phyloP scores from a whole-genome alignment of 2,113 vertebrate genomes.

The Tychaedon coryphoeus region DNA sequence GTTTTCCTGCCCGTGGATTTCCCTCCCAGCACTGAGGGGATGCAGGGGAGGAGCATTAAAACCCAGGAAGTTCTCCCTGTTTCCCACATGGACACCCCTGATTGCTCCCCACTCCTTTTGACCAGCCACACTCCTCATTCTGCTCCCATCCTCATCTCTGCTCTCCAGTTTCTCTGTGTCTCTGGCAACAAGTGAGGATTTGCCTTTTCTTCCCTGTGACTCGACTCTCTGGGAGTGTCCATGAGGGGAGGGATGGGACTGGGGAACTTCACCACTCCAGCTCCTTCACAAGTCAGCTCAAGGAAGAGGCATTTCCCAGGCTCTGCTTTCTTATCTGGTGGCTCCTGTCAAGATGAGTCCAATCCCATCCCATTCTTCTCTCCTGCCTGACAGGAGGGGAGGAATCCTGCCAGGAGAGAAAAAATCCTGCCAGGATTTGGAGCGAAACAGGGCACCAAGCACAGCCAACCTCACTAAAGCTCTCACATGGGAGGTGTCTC shows the following conservation, averaged over 20 bases:
- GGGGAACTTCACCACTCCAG: accelerated
- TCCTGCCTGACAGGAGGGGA: background rate
- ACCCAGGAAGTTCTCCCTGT: background rate
- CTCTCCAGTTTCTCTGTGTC: background rate
- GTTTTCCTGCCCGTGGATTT: background rate
- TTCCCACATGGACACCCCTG: accelerated
- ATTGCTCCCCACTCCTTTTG: background rate
- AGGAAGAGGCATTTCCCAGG: background rate
- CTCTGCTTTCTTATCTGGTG: background rate
- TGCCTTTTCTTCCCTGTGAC: background rate
- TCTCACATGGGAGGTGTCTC: background rate
- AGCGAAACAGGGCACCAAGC: background rate
- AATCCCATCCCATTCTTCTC: accelerated
- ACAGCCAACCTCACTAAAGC: background rate
- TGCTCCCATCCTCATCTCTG: accelerated
- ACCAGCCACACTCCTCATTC: accelerated
- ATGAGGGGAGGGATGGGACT: accelerated
- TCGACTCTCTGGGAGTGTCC: accelerated
- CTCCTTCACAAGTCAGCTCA: background rate
- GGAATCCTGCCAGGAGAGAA: background rate
- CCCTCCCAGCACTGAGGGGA: background rate
- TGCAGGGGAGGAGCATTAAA: background rate
- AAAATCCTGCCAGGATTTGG: background rate
- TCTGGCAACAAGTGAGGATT: background rate
- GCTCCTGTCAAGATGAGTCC: background rate